Conservation (phyloP, 2,797 vertebrate genomes). For the Oreochromis mossambicus region DNA sequence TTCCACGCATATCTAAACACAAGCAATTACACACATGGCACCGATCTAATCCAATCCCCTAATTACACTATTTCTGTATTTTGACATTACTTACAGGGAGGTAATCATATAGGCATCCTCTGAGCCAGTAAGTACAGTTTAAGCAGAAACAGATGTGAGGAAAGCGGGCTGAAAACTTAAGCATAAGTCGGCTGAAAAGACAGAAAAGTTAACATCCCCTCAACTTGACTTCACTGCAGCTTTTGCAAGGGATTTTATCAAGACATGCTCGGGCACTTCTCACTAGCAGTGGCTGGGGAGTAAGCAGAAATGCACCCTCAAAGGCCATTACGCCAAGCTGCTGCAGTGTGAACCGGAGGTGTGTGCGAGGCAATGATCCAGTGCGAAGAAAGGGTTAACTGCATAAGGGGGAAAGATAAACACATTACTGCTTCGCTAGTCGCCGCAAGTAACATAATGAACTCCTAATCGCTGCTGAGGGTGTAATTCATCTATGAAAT, state of each 20-base stretch:
- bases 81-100: background rate
- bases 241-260: conserved; percentile 1
- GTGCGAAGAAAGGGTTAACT: conserved; percentile 64
- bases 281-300: conserved; percentile 24
- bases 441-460: conserved; percentile 72
- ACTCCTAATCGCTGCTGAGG: conserved; percentile 76
- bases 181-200: background rate
- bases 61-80: background rate
- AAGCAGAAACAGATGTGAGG: background rate
- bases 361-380: conserved; percentile 9
- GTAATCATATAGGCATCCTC: background rate
- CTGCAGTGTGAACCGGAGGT: conserved; percentile 22
- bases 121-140: background rate
- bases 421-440: conserved; percentile 71
- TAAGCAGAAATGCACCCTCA: conserved; percentile 4
- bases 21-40: background rate
- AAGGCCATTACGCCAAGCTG: conserved; percentile 20
- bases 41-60: background rate
- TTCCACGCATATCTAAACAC: background rate
- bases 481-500: conserved; percentile 79
- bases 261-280: conserved; percentile 50
- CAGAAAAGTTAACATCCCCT: background rate
- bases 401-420: conserved; percentile 72
- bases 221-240: conserved; percentile 3
- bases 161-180: background rate